These are phyloP conservation scores for Maccullochella peelii DNA, from an alignment of 2,113 vertebrate species.

Conservation along the genomic window DNA sequence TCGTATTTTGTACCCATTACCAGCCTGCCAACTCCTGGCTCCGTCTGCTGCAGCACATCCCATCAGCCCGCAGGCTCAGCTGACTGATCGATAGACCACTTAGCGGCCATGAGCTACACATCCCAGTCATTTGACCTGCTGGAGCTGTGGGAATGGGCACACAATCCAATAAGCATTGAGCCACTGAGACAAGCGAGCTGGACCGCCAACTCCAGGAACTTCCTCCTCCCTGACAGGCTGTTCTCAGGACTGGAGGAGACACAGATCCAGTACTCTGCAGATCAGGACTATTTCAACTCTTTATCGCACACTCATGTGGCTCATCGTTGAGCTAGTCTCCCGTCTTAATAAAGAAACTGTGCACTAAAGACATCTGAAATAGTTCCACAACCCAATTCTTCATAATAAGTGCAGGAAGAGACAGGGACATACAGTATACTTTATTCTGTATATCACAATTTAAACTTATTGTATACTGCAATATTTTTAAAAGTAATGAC, in stretches of 20 bases:
- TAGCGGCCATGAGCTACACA: conserved; percentile 70
- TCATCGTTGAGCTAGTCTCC: neutral
- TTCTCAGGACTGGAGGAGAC: neutral
- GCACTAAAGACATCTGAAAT: neutral
- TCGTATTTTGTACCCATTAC: conserved; percentile 33
- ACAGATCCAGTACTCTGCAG: conserved; percentile 4
- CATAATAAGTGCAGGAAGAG: neutral
- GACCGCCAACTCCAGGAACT: conserved; percentile 55
- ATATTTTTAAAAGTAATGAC: neutral
- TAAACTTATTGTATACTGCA: neutral
- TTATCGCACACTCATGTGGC: too few relatives aligned
- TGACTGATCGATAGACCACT: conserved; percentile 71
- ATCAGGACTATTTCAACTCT: neutral
- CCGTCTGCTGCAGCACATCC: conserved; percentile 51
- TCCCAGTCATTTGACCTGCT: conserved; percentile 74
- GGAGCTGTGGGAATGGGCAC: conserved; percentile 61
- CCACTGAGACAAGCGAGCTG: conserved; percentile 17
- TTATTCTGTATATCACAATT: neutral
- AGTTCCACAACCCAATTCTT: neutral
- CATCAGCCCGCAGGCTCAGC: conserved; percentile 63
- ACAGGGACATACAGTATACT: too few relatives aligned
- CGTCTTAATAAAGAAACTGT: neutral
- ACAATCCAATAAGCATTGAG: conserved; percentile 74
- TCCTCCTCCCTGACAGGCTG: conserved; percentile 28
- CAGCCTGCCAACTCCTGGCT: conserved; percentile 33